These are phyloP conservation scores for Procapra przewalskii DNA, from an alignment of 2,113 vertebrate species.

Conservation along the genomic window DNA sequence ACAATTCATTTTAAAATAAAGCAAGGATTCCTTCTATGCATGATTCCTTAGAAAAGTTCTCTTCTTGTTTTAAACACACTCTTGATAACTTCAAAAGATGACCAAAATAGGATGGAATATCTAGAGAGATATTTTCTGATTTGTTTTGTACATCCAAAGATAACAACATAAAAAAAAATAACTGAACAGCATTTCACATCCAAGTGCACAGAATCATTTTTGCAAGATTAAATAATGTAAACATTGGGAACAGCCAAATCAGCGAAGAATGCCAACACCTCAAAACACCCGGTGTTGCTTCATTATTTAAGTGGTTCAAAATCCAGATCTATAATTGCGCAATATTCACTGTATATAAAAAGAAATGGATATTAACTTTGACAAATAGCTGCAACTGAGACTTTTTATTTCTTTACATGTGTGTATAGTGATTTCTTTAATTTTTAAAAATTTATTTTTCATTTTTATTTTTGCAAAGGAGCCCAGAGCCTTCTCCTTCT, in stretches of 20 bases:
- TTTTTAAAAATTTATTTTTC: neutral
- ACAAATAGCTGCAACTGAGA: slow-evolving; percentile 65
- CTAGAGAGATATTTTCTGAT: slow-evolving; percentile 51
- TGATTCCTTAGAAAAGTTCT: slow-evolving; percentile 80
- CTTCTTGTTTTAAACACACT: slow-evolving; percentile 64
- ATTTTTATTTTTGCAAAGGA: slow-evolving; percentile 64
- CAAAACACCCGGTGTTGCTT: slow-evolving; percentile 59
- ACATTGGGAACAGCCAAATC: slow-evolving; percentile 77
- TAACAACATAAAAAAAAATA: slow-evolving; percentile 74
- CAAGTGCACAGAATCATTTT: slow-evolving; percentile 82
- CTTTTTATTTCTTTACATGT: slow-evolving; percentile 65
- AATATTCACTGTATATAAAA: slow-evolving; percentile 65
- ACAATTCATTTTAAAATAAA: slow-evolving; percentile 76
- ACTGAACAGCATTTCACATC: slow-evolving; percentile 78
- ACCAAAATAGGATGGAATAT: slow-evolving; percentile 77
- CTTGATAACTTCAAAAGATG: slow-evolving; percentile 70
- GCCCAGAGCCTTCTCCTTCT: slow-evolving; percentile 40
- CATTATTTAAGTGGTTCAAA: slow-evolving; percentile 62
- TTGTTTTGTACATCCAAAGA: slow-evolving; percentile 77
- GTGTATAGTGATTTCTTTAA: slow-evolving; percentile 52
- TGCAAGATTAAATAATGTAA: slow-evolving; percentile 84
- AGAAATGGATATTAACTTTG: slow-evolving; percentile 50
- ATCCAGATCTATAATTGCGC: slow-evolving; percentile 61
- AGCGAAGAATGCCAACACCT: slow-evolving; percentile 67
- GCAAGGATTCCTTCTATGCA: slow-evolving; percentile 69